Evolutionary conservation across 1,140 invertebrate species (phyloP).

Genomic region (Papilio polytes): DNA sequence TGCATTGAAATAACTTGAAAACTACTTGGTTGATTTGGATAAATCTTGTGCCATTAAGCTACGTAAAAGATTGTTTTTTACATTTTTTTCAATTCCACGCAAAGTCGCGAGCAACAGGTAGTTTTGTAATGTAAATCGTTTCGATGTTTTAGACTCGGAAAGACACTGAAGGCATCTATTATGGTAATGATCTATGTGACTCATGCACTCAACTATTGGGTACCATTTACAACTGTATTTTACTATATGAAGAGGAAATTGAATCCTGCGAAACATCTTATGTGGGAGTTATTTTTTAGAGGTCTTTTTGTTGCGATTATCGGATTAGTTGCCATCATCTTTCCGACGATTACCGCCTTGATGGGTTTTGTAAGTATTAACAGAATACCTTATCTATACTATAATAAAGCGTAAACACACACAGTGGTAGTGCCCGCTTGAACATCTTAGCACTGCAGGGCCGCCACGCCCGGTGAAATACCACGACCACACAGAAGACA

Average conservation of each 20-base stretch:
- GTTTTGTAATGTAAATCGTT: neutral
- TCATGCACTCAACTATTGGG: slow-evolving; percentile 70
- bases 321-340: slow-evolving; percentile 57
- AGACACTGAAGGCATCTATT: slow-evolving; percentile 61
- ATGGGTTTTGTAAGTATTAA: slow-evolving; percentile 72
- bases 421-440: too few species aligned
- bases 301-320: slow-evolving; percentile 56
- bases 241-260: slow-evolving; percentile 58
- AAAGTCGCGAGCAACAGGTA: neutral
- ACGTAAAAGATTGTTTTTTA: too few species aligned
- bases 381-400: too few species aligned
- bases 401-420: too few species aligned
- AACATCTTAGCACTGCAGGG: too few species aligned
- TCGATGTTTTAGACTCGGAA: slow-evolving; percentile 55
- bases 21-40: too few species aligned
- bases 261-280: slow-evolving; percentile 45
- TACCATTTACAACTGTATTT: slow-evolving; percentile 67
- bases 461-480: too few species aligned
- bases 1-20: too few species aligned
- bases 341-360: slow-evolving; percentile 66
- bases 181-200: slow-evolving; percentile 70
- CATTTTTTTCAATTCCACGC: too few species aligned
- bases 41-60: too few species aligned
- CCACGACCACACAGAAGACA: too few species aligned
- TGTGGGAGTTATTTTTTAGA: slow-evolving; percentile 65